These are phyloP conservation scores for Apostichopus leukothele DNA, from an alignment of 53 echinoderm and acorn worm species.

Conservation along the genomic window DNA sequence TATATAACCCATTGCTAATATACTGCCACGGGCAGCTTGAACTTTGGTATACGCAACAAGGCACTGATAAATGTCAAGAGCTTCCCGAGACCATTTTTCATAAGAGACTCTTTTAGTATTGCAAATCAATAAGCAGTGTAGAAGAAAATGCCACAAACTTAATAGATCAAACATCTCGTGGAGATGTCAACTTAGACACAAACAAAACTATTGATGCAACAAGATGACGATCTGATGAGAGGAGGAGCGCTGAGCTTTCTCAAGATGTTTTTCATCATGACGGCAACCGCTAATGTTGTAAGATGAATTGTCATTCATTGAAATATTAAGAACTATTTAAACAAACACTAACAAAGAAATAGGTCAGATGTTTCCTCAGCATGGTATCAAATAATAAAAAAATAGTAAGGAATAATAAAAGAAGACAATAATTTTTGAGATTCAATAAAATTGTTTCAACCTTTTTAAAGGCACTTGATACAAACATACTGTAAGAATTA, in stretches of 20 bases:
- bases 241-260: not conserved
- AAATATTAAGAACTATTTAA: no score
- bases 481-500: no score
- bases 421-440: no score
- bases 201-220: not conserved
- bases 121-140: constrained; percentile 4
- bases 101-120: not conserved
- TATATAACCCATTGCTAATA: not conserved
- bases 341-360: no score
- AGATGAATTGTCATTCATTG: no score
- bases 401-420: no score
- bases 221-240: not conserved
- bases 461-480: no score
- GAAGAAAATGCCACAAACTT: constrained; percentile 3
- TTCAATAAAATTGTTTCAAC: no score
- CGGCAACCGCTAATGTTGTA: no score
- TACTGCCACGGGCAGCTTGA: not conserved
- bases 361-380: no score
- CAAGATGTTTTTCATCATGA: not conserved
- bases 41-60: constrained; percentile 15
- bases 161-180: constrained; percentile 2
- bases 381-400: no score
- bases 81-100: constrained; percentile 14
- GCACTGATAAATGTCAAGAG: constrained; percentile 15
- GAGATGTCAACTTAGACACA: not conserved